Evolutionary conservation across 2,113 vertebrate genomes (phyloP).

Genomic region (Corythaeola cristata): DNA sequence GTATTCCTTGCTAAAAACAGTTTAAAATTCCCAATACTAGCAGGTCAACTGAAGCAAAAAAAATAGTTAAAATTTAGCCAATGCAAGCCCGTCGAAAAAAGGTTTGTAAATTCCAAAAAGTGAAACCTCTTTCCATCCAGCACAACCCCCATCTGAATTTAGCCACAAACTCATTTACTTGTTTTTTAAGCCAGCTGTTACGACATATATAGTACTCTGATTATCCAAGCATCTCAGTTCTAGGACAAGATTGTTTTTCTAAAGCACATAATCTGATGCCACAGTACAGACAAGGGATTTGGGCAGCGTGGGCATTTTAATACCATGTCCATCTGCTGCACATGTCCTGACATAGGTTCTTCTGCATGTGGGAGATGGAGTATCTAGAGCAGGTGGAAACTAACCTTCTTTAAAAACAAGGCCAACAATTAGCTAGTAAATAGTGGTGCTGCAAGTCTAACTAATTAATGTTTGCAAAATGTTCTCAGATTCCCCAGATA

Average conservation of each 20-base stretch:
- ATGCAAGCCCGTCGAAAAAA: neutral
- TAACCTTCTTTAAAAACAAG: neutral
- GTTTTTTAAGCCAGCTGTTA: neutral
- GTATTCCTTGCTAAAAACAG: neutral
- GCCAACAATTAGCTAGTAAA: neutral
- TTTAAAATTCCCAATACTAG: neutral
- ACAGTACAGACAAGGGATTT: neutral
- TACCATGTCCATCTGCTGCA: neutral
- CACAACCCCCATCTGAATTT: neutral
- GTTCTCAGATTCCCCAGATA: conserved; percentile 32
- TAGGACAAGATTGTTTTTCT: neutral
- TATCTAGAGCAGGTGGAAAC: neutral
- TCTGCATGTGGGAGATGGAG: neutral
- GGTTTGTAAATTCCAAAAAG: neutral
- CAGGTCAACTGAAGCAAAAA: neutral
- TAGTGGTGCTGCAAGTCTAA: neutral
- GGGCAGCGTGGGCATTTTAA: neutral
- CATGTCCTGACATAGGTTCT: neutral
- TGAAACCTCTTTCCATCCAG: neutral
- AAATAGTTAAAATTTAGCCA: neutral
- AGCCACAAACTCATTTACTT: neutral
- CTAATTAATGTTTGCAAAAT: conserved; percentile 47
- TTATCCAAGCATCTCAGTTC: neutral
- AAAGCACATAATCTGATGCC: neutral
- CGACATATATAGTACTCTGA: neutral